These are phyloP conservation scores for Helostoma temminkii DNA, from an alignment of 2,797 vertebrate genomes.

Conservation along the genomic window DNA sequence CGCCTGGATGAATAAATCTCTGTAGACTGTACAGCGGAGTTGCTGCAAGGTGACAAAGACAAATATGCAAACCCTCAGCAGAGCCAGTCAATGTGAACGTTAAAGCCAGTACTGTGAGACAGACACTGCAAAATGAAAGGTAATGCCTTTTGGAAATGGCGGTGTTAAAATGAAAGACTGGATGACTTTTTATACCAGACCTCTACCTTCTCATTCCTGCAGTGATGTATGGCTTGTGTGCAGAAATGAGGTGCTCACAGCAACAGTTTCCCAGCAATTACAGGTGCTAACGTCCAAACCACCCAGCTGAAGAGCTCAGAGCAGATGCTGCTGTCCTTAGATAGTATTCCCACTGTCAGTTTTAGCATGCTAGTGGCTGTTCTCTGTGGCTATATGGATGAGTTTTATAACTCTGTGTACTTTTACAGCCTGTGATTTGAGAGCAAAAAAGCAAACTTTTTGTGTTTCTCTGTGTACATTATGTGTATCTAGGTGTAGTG, in stretches of 20 bases:
- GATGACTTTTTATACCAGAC: constrained; percentile 71
- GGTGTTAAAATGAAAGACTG: constrained; percentile 82
- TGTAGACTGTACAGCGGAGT: constrained; percentile 9
- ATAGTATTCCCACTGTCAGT: constrained; percentile 21
- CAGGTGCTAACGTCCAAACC: constrained; percentile 71
- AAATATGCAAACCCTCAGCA: constrained; percentile 1
- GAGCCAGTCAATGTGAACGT: constrained; percentile 59
- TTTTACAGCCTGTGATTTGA: not conserved
- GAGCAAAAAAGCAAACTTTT: constrained; percentile 3
- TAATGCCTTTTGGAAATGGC: constrained; percentile 77
- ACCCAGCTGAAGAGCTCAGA: constrained; percentile 64
- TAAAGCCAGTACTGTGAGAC: constrained; percentile 65
- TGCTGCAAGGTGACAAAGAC: not conserved
- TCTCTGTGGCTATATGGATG: constrained; percentile 4
- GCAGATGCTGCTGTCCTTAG: constrained; percentile 72
- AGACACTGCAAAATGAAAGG: constrained; percentile 75
- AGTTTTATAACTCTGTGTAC: constrained; percentile 1
- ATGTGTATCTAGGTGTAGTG: not conserved
- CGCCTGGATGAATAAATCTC: not conserved
- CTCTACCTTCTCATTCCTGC: constrained; percentile 81
- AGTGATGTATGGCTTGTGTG: constrained; percentile 80
- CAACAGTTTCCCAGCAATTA: constrained; percentile 82
- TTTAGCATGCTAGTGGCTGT: constrained; percentile 14
- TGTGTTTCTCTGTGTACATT: constrained; percentile 5
- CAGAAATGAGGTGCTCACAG: constrained; percentile 73